Base-by-base conservation (phyloP, 2,797 vertebrate genomes). In the Fundulus diaphanus region DNA sequence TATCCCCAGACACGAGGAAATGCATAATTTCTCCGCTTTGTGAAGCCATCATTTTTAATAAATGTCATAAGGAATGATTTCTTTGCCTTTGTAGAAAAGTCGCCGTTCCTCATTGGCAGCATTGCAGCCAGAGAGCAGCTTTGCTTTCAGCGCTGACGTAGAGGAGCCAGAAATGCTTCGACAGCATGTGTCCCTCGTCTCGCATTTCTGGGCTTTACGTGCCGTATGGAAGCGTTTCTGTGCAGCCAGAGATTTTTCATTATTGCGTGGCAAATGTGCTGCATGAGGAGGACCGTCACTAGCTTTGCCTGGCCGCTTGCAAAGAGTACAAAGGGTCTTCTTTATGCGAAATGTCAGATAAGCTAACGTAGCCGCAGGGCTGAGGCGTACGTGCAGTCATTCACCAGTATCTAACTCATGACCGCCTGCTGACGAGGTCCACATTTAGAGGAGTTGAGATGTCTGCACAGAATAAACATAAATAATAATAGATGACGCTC, bases 341-440 rank as follows among this genome's bases (percentile, higher is more conserved):
- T 80, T 80, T 77, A 56, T 85, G 46, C 56, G 46, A 85, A 83
- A 85, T 68, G 24, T 85, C 76, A 77, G 76, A 83, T 85, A 66
- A 87, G 49, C 54, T 48, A 42, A 54, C 37, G 46, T 20, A 15
- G 71, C 75, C 79, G 57, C 31, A 8, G 78, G 74, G 44, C 57
- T 73, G 65, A 29, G 70, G 27, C 37, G 59, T 72, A 82, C 76
- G 46, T 70, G 73, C 9, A 70, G 42, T 63, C 37, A 4, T 83
- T 84, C 74, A 78, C 70, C 73, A 16, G 49, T 24, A 59, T 59
- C 70, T 63, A 81, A 78, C 73, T 31, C 80, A 51, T 78, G 66
- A 84, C 72, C 57, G 31, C 75, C 57, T 29, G 59, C 54, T 76
- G 66, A 83, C 48, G 4, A 35, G 40, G 75, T 48, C 51, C 46